These are phyloP conservation scores for Hylia prasina DNA, from an alignment of 2,113 vertebrate genomes.

Conservation along the genomic window DNA sequence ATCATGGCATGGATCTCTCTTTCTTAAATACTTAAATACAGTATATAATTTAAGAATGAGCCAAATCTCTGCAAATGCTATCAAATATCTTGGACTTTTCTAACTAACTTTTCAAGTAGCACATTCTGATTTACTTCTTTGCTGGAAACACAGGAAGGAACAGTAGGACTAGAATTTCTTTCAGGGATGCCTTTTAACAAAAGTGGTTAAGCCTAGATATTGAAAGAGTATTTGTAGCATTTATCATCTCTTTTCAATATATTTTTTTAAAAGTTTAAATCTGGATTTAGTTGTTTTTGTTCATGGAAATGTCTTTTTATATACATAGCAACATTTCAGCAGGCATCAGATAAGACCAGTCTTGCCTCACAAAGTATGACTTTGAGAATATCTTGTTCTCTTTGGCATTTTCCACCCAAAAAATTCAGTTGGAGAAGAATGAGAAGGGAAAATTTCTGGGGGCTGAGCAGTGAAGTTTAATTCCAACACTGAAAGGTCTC, in stretches of 20 bases:
- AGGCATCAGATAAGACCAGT: not conserved
- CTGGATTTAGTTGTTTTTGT: not conserved
- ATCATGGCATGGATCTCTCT: not conserved
- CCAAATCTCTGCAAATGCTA: slow-evolving; percentile 29
- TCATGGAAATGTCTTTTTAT: not conserved
- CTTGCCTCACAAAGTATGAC: not conserved
- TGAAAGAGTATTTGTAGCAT: not conserved
- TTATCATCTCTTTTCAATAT: not conserved
- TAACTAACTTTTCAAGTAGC: not conserved
- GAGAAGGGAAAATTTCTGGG: slow-evolving; percentile 5
- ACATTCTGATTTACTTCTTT: slow-evolving; percentile 20
- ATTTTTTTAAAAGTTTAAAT: not conserved
- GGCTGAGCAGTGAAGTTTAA: not conserved
- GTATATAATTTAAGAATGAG: not conserved
- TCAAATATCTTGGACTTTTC: not conserved
- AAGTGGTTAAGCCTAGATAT: not conserved
- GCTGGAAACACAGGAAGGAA: not conserved
- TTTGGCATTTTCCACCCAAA: not conserved
- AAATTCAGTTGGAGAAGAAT: not conserved
- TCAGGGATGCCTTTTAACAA: not conserved
- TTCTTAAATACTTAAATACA: not conserved
- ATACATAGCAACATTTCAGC: not conserved
- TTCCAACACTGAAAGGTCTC: not conserved
- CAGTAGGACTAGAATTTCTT: not conserved
- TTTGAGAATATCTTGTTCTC: not conserved